A percentile compares a stretch with the other conserved stretches of the same genome.
These are phyloP conservation scores for Nectonema munidae DNA, from an alignment of 2,888 invertebrate species.

Conservation along the genomic window DNA sequence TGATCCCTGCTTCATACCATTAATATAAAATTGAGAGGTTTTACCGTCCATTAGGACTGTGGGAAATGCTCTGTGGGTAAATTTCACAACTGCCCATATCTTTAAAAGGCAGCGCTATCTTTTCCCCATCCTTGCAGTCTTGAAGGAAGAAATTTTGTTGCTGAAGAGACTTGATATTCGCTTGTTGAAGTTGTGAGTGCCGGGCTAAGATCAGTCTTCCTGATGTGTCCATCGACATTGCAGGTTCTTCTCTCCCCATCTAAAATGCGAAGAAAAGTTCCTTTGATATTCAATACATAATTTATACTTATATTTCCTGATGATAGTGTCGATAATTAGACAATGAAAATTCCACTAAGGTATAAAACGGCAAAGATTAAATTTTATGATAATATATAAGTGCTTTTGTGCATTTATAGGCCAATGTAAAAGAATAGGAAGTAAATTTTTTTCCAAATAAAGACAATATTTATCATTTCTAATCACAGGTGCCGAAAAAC, in stretches of 20 bases:
- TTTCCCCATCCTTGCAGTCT: constrained; percentile 40
- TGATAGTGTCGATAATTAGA: not conserved
- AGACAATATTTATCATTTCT: no score
- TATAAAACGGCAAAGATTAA: not conserved
- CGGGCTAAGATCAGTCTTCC: constrained; percentile 97
- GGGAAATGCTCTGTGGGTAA: constrained; percentile 84
- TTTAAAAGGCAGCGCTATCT: constrained; percentile 64
- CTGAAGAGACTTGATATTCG: constrained; percentile 28
- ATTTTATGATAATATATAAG: constrained; percentile 2
- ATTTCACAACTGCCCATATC: constrained; percentile 98
- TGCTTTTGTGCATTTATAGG: not conserved
- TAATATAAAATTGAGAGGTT: no score
- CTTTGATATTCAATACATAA: no score
- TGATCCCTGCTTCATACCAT: no score
- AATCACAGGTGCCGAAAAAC: no score
- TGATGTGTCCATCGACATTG: constrained; percentile 86
- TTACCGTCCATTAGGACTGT: constrained; percentile 74
- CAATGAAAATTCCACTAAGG: not conserved
- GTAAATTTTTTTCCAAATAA: no score
- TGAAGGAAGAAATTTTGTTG: constrained; percentile 29
- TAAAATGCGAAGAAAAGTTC: constrained; percentile 19
- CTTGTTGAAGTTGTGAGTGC: constrained; percentile 89
- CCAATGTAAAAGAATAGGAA: constrained; percentile 7
- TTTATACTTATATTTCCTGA: no score
- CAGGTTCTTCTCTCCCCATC: constrained; percentile 85